Base-by-base conservation (phyloP, 2,888 invertebrate genomes). In the Kuschelorhynchus macadamiae region DNA sequence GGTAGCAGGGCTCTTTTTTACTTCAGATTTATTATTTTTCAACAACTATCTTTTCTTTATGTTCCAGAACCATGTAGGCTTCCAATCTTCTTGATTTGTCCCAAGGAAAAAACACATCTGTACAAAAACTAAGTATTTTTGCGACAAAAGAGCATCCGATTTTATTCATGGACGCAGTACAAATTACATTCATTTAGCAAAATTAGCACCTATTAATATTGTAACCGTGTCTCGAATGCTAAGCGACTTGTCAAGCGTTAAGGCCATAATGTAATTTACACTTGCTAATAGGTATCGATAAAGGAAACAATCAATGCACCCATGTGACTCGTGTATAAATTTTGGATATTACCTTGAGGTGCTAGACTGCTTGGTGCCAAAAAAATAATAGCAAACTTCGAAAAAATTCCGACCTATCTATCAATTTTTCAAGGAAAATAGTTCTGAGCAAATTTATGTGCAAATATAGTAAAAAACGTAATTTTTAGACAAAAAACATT, bases 121-220 rank as follows among this genome's bases (percentile, higher is more conserved):
- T 30, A 30, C 9, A 30, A 7, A 30, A 30, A 30, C 30, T n/a
- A n/a, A n/a, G n/a, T n/a, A n/a, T n/a, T n/a, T n/a, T n/a, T n/a
- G n/a, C n/a, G n/a, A n/a, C n/a, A n/a, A n/a, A n/a, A 2, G 11
- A 8, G 36, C 4, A 36, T 8, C 25, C 25, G 25, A 25, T 36
- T 7, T 11, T 3, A 56, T 56, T 36, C 47, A 7, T 9, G 60
- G 47, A 60, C 60, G 60, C 30, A 49, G 60, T 41, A 12, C 11
- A 47, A 17, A 41, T 60, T 30, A 50, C 71, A 75, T 75, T 71
- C 71, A 73, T 72, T 55, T 21, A 59, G 50, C 9, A 56, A 56
- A 62, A 68, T 70, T 65, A 67, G 56, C 53, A 53, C 52, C 39
- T 63, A 56, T 65, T 67, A 68, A 67, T 60, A 61, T 53, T 39